phyloP scores from a whole-genome alignment of 1,140 invertebrate genomes.

The Lucilia sericata region DNA sequence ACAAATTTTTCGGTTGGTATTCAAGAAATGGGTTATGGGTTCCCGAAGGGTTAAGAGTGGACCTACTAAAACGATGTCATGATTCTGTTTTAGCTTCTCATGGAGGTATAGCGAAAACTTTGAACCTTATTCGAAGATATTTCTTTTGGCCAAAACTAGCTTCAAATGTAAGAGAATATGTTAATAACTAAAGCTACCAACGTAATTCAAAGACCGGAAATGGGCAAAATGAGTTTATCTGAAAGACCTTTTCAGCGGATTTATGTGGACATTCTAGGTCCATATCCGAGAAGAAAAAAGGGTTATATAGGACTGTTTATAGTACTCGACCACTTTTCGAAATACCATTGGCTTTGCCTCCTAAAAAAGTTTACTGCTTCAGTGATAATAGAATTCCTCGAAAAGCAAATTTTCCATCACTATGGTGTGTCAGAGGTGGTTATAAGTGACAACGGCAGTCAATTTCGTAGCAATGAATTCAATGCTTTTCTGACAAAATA shows the following conservation, averaged over 20 bases:
- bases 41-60: conserved; percentile 14
- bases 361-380: conserved; percentile 21
- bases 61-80: not conserved
- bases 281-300: conserved; percentile 34
- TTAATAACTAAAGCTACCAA: conserved; percentile 24
- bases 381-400: not conserved
- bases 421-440: conserved; percentile 33
- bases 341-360: not conserved
- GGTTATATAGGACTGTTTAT: conserved; percentile 39
- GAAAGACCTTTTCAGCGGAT: conserved; percentile 26
- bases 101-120: conserved; percentile 45
- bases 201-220: not conserved
- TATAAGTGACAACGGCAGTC: conserved; percentile 28
- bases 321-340: conserved; percentile 27
- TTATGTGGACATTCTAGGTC: conserved; percentile 34
- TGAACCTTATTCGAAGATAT: conserved; percentile 17
- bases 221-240: not conserved
- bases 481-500: not conserved
- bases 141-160: conserved; percentile 25
- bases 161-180: conserved; percentile 7
- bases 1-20: not conserved
- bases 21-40: conserved; percentile 46
- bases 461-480: not conserved
- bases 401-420: conserved; percentile 21
- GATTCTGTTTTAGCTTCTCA: not conserved